Evolutionary conservation across 2,113 vertebrate species (phyloP).

Genomic region (Seriola quinqueradiata): DNA sequence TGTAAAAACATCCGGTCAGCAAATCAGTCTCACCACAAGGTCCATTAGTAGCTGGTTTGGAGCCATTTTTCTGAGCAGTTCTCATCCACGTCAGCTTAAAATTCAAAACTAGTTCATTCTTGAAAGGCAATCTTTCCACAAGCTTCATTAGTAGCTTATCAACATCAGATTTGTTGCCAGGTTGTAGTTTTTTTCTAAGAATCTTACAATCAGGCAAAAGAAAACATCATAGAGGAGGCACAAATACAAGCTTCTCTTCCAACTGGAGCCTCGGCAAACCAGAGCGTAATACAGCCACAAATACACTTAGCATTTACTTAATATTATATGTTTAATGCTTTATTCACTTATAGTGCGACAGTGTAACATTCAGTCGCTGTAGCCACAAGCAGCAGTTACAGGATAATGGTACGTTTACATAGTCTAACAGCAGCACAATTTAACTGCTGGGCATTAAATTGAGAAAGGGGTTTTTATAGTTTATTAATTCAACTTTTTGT

Average conservation of each 20-base stretch:
- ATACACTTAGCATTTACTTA: neutral
- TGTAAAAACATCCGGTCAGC: neutral
- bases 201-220: no score
- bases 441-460: neutral
- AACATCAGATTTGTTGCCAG: no score
- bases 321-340: no score
- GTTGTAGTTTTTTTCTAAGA: no score
- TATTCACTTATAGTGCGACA: no score
- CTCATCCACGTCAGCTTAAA: neutral
- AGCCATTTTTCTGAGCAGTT: neutral
- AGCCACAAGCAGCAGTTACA: no score
- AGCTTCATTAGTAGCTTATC: no score
- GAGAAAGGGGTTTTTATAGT: neutral
- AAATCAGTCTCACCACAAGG: no score
- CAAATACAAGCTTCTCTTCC: neutral
- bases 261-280: neutral
- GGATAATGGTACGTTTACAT: no score
- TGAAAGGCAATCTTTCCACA: neutral
- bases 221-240: neutral
- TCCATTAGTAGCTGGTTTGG: neutral
- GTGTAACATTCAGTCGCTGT: no score
- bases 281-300: neutral
- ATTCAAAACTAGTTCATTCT: neutral
- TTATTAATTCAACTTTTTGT: neutral
- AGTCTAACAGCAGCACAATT: no score